These are phyloP conservation scores for Drosophila guanche DNA, from an alignment of 1,140 invertebrate genomes.

Conservation along the genomic window DNA sequence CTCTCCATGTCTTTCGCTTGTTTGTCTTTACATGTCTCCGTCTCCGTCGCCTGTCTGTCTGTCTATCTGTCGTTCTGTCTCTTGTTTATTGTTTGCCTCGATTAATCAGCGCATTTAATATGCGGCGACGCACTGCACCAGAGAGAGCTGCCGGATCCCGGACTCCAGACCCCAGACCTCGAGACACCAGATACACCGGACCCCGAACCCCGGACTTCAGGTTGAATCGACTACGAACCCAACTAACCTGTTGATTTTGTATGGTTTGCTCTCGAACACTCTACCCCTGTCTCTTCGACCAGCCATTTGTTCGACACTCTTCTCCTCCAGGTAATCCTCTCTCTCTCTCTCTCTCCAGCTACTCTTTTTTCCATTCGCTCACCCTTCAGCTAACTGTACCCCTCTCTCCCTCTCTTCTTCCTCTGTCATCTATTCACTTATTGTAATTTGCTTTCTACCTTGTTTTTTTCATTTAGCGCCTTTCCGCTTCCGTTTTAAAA, in stretches of 20 bases:
- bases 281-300: neutral
- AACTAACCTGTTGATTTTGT: conserved; percentile 50
- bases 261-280: neutral
- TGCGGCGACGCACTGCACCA: conserved; percentile 57
- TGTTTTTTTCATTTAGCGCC: conserved; percentile 42
- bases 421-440: conserved; percentile 4
- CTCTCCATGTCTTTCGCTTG: conserved; percentile 37
- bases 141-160: too few species aligned
- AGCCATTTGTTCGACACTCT: neutral
- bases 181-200: too few species aligned
- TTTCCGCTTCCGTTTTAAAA: conserved; percentile 58
- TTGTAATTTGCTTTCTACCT: conserved; percentile 16
- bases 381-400: too few species aligned
- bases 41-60: conserved; percentile 3
- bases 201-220: conserved; percentile 29
- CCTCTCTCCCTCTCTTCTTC: neutral
- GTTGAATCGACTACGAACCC: conserved; percentile 36
- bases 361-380: neutral
- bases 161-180: too few species aligned
- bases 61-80: conserved; percentile 3
- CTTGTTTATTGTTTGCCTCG: conserved; percentile 63
- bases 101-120: conserved; percentile 74
- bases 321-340: too few species aligned
- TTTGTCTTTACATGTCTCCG: neutral
- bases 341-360: neutral